These are phyloP conservation scores for Megastigmus dorsalis DNA, from an alignment of 2,888 invertebrate species.

Conservation along the genomic window DNA sequence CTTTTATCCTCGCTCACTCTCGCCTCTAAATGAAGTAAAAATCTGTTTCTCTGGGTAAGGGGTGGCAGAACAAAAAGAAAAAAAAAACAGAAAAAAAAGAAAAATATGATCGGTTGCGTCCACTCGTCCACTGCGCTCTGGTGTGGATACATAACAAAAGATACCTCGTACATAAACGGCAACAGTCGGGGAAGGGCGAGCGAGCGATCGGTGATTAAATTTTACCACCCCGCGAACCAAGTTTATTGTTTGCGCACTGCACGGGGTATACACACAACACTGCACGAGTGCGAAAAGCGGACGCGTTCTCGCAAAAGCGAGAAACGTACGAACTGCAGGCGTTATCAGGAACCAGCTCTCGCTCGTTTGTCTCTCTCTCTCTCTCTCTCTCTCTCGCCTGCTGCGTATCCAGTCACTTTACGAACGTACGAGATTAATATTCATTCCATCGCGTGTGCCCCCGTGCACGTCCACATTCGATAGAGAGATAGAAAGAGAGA, in stretches of 20 bases:
- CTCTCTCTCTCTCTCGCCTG: too few relatives aligned
- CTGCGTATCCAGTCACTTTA: too few relatives aligned
- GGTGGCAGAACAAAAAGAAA: too few relatives aligned
- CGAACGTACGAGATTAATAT: constrained; percentile 22
- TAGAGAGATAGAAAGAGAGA: too few relatives aligned
- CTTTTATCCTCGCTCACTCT: too few relatives aligned
- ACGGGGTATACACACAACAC: neutral
- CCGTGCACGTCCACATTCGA: neutral
- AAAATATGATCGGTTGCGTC: neutral
- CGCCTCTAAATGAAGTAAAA: too few relatives aligned
- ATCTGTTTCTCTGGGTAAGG: too few relatives aligned
- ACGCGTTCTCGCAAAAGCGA: too few relatives aligned
- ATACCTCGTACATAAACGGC: neutral
- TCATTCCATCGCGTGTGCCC: neutral
- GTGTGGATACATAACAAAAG: neutral
- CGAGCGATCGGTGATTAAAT: constrained; percentile 28
- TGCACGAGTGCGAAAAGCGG: neutral
- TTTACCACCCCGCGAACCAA: neutral
- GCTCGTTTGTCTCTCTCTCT: neutral
- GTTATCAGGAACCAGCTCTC: neutral
- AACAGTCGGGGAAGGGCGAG: too few relatives aligned
- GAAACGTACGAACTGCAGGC: neutral
- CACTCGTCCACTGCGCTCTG: too few relatives aligned
- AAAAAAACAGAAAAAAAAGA: neutral
- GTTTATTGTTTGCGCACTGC: neutral